Conservation (phyloP, 2,888 invertebrate species). For the Drosophila prolongata region DNA sequence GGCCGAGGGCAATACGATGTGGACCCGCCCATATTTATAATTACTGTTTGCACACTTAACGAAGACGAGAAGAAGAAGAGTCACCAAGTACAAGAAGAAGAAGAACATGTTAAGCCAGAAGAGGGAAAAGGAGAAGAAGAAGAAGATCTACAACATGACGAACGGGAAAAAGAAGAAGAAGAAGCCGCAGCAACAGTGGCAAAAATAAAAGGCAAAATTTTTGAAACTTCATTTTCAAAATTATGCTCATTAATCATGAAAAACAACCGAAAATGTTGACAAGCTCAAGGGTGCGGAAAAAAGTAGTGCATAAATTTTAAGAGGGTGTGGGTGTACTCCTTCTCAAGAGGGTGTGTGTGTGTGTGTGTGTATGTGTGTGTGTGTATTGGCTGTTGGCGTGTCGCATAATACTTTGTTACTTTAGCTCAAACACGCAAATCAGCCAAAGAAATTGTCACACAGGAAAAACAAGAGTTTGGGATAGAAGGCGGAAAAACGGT, state of each 20-base stretch:
- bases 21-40: conserved; percentile 63
- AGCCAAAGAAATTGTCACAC: conserved; percentile 24
- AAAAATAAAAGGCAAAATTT: conserved; percentile 32
- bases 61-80: conserved; percentile 45
- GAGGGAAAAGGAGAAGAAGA: conserved; percentile 5
- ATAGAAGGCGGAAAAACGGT: conserved; percentile 22
- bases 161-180: neutral
- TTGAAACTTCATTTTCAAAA: conserved; percentile 68
- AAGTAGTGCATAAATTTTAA: neutral
- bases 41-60: conserved; percentile 75
- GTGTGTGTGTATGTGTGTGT: conserved; percentile 1
- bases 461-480: conserved; percentile 32
- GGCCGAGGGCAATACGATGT: conserved; percentile 16
- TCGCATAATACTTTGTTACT: conserved; percentile 52
- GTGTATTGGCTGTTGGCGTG: conserved; percentile 47
- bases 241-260: conserved; percentile 69
- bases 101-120: conserved; percentile 8
- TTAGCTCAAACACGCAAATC: conserved; percentile 54
- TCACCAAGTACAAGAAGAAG: conserved; percentile 12
- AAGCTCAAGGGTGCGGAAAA: neutral
- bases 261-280: conserved; percentile 36
- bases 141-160: neutral
- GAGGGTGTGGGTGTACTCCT: conserved; percentile 12
- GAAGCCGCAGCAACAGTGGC: neutral
- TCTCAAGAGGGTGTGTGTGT: conserved; percentile 18